Evolutionary conservation across 2,797 vertebrate species (phyloP), one percentile per base, ranked within the genome.

Genomic region (Aldrovandia affinis): DNA sequence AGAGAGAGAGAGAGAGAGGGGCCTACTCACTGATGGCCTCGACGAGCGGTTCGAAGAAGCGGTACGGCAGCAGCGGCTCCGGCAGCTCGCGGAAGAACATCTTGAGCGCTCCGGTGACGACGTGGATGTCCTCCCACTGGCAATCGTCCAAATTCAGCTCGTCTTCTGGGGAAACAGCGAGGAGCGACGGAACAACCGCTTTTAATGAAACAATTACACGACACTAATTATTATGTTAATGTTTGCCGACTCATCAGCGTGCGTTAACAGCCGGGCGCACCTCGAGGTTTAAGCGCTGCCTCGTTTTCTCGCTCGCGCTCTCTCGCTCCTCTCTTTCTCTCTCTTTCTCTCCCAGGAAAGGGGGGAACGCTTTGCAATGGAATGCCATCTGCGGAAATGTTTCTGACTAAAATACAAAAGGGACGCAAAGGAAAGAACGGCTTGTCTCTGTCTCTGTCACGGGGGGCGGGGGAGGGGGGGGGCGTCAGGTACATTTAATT

Each of bases 201-300:
- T 99, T 99, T 99, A 99, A 99, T 99, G 98, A 99, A 99, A 99
- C 98, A 99, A 99, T 99, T 99, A 99, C 98, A 99, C 98, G 98
- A 99, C 98, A 98, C 98, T 99, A 99, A 99, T 99, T 99, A 99
- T 99, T 99, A 99, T 99, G 98, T 99, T 99, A 99, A 99, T 99
- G 98, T 99, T 99, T 98, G 97, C 97, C 97, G 97, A 97, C 98
- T 98, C 98, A 99, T 98, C 98, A 99, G 97, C 96, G 97, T 96
- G 96, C 95, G 97, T 97, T 98, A 99, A 99, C 97, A 98, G 98
- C 97, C 97, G 97, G 96, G 95, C 97, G 98, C 96, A 99, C 98
- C 98, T 97, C 98, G 97, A 98, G 98, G 97, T 98, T 98, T 98
- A 97, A n/a, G 95, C 95, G 94, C 95, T 95, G 94, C 94, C 44